Conservation (phyloP, 2,113 vertebrate species). For the Pavo muticus region DNA sequence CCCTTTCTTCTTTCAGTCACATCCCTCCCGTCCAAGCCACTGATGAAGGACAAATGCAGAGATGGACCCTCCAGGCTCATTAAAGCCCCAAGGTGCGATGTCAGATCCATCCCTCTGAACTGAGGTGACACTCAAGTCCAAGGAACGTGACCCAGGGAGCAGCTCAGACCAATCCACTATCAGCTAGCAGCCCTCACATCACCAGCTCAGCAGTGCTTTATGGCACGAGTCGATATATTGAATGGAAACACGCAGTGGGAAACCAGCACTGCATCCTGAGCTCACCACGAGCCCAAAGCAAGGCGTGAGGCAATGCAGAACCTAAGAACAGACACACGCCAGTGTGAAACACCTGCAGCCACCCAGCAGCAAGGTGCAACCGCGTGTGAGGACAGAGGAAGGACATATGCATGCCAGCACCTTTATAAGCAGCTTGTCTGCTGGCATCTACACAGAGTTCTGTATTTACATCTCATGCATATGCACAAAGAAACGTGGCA, state of each 20-base stretch:
- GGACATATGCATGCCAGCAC: not conserved
- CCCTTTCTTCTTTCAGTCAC: not conserved
- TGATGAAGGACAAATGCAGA: fast-evolving
- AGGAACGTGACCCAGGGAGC: not conserved
- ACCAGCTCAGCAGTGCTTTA: not conserved
- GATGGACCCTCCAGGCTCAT: not conserved
- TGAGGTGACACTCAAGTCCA: not conserved
- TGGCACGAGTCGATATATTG: fast-evolving
- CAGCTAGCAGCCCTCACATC: not conserved
- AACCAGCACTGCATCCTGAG: not conserved
- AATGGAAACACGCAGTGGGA: not conserved
- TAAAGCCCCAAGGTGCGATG: not conserved
- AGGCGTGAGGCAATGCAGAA: fast-evolving
- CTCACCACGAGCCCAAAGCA: fast-evolving
- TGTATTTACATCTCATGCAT: fast-evolving
- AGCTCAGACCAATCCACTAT: not conserved
- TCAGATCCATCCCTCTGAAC: fast-evolving
- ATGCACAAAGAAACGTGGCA: not conserved
- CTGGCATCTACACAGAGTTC: fast-evolving
- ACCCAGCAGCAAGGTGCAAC: not conserved
- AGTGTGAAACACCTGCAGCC: not conserved
- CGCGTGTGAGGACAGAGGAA: not conserved
- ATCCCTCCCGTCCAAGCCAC: no score
- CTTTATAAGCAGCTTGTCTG: fast-evolving
- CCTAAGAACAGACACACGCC: no score